A percentile compares a stretch with the other conserved stretches of the same genome.
Conservation (phyloP, 1,140 invertebrate species). For the Drosophila subobscura region DNA sequence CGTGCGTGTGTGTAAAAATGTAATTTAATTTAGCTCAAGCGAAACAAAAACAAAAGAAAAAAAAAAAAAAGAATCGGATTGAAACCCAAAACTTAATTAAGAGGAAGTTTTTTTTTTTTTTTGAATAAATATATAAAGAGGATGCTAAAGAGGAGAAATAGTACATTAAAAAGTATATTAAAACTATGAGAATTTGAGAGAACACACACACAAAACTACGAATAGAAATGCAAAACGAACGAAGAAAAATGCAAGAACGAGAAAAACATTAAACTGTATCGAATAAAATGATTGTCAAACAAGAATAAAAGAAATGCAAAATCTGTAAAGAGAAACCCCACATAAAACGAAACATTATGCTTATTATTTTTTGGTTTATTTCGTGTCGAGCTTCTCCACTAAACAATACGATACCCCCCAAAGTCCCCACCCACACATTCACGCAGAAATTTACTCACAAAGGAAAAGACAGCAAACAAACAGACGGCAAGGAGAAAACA, state of each 20-base stretch:
- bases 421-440: not conserved
- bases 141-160: constrained; percentile 10
- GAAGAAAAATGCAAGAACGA: not conserved
- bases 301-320: constrained; percentile 56
- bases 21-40: constrained; percentile 73
- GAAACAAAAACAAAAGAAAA: constrained; percentile 12
- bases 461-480: not conserved
- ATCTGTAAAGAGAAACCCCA: constrained; percentile 47
- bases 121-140: constrained; percentile 1
- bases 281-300: constrained; percentile 72
- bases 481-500: not conserved
- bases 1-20: constrained; percentile 62
- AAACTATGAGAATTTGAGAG: constrained; percentile 12
- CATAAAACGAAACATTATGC: constrained; percentile 38
- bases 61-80: constrained; percentile 28
- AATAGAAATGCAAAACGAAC: constrained; percentile 61
- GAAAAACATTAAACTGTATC: constrained; percentile 65
- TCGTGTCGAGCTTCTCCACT: constrained; percentile 36
- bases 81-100: constrained; percentile 44
- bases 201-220: constrained; percentile 50
- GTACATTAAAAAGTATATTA: constrained; percentile 35
- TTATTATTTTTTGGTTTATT: constrained; percentile 38
- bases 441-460: constrained; percentile 5
- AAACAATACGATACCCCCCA: not conserved
- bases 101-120: constrained; percentile 61